Evolutionary conservation across 2,888 invertebrate genomes (phyloP).

Genomic region (Notodonta ziczac): DNA sequence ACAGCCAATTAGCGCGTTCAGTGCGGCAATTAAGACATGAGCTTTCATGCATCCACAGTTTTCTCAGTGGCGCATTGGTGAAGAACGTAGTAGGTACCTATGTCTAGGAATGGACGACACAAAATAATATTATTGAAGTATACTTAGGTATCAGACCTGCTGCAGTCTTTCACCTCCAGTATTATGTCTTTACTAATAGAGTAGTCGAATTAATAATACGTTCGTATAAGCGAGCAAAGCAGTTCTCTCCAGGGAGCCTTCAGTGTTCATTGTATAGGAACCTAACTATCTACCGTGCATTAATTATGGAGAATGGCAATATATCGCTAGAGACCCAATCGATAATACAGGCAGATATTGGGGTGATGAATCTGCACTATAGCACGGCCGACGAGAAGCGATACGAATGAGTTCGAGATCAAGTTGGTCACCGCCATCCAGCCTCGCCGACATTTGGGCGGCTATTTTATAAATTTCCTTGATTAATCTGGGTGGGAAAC

Average conservation of each 20-base stretch:
- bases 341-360: neutral
- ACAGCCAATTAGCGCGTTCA: slow-evolving; percentile 1
- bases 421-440: too few relatives aligned
- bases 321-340: neutral
- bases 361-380: neutral
- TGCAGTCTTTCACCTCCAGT: too few relatives aligned
- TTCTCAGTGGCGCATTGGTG: neutral
- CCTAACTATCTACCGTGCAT: neutral
- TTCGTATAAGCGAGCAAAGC: neutral
- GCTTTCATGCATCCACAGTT: neutral
- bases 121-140: neutral
- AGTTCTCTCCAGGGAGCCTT: neutral
- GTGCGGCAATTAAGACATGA: neutral
- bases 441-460: too few relatives aligned
- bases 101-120: neutral
- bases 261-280: neutral
- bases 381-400: neutral
- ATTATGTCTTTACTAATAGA: too few relatives aligned
- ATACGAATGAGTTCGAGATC: too few relatives aligned
- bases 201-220: neutral
- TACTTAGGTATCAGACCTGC: too few relatives aligned
- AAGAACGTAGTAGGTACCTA: neutral
- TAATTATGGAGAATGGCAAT: neutral
- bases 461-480: too few relatives aligned
- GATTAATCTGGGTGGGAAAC: too few relatives aligned